Evolutionary conservation across 2,888 invertebrate genomes (phyloP).

Genomic region (Noctua pronuba): DNA sequence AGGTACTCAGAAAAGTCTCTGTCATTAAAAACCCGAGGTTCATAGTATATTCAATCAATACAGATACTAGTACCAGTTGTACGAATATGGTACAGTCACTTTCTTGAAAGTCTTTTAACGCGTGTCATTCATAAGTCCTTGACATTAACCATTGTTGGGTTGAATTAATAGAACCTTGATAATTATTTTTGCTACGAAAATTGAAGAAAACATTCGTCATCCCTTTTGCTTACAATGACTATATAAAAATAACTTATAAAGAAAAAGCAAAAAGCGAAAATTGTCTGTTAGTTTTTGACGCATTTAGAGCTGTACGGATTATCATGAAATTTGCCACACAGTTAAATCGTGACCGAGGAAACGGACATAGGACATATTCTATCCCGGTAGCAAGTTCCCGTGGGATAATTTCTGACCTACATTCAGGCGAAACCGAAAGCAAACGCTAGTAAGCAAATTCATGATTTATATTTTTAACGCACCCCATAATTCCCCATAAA

Average conservation of each 20-base stretch:
- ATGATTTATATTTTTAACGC: neutral
- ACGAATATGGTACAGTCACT: neutral
- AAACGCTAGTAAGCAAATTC: neutral
- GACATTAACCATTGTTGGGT: slow-evolving; percentile 8
- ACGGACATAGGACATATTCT: neutral
- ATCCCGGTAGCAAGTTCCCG: neutral
- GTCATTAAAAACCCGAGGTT: slow-evolving; percentile 26
- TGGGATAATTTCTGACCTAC: neutral
- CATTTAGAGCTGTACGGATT: neutral
- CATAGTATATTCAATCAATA: slow-evolving; percentile 50
- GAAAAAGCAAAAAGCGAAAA: neutral
- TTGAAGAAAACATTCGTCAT: neutral
- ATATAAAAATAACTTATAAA: neutral
- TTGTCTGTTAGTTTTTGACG: neutral
- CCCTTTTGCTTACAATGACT: neutral
- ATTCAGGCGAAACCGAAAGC: neutral
- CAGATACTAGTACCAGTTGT: neutral
- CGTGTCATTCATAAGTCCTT: neutral
- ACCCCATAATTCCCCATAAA: neutral
- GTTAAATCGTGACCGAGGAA: neutral
- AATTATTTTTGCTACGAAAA: neutral
- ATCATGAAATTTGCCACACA: neutral
- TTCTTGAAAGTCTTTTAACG: neutral
- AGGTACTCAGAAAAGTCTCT: slow-evolving; percentile 21
- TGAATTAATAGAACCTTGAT: neutral